Conservation (phyloP, 1,140 invertebrate genomes). For the Drosophila quadrilineata region DNA sequence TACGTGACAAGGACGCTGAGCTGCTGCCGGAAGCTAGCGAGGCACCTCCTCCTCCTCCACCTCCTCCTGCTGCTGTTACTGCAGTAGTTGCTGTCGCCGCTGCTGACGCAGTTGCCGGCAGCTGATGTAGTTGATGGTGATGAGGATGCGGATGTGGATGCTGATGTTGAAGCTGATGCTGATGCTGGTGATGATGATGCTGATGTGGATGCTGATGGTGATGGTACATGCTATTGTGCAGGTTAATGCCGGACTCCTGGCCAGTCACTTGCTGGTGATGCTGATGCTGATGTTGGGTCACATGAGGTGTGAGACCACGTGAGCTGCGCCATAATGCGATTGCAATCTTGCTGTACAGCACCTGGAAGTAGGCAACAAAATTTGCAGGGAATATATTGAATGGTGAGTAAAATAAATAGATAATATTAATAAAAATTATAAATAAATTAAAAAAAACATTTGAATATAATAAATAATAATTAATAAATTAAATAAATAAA, state of each 20-base stretch:
- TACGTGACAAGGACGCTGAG: slow-evolving; percentile 65
- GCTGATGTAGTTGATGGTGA: slow-evolving; percentile 49
- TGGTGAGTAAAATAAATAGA: not conserved
- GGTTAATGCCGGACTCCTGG: slow-evolving; percentile 62
- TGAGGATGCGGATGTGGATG: slow-evolving; percentile 45
- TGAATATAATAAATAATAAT: too few relatives aligned
- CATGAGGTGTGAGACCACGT: slow-evolving; percentile 83
- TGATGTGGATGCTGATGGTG: slow-evolving; percentile 60
- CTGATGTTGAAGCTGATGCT: slow-evolving; percentile 40
- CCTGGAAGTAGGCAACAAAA: slow-evolving; percentile 74
- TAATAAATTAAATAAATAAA: too few relatives aligned
- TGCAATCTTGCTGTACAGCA: slow-evolving; percentile 88
- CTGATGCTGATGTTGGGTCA: slow-evolving; percentile 56
- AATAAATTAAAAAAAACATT: too few relatives aligned
- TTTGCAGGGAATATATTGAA: not conserved
- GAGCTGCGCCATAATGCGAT: slow-evolving; percentile 88
- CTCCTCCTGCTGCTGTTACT: slow-evolving; percentile 3
- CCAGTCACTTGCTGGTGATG: slow-evolving; percentile 37
- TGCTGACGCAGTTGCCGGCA: slow-evolving; percentile 24
- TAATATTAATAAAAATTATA: not conserved
- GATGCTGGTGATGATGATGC: slow-evolving; percentile 57
- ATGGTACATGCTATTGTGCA: slow-evolving; percentile 79
- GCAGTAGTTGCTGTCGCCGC: slow-evolving; percentile 17
- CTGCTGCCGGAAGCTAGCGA: slow-evolving; percentile 60
- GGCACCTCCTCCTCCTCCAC: not conserved